Base-by-base conservation (phyloP, 2,113 vertebrate genomes). In the Athene cunicularia region DNA sequence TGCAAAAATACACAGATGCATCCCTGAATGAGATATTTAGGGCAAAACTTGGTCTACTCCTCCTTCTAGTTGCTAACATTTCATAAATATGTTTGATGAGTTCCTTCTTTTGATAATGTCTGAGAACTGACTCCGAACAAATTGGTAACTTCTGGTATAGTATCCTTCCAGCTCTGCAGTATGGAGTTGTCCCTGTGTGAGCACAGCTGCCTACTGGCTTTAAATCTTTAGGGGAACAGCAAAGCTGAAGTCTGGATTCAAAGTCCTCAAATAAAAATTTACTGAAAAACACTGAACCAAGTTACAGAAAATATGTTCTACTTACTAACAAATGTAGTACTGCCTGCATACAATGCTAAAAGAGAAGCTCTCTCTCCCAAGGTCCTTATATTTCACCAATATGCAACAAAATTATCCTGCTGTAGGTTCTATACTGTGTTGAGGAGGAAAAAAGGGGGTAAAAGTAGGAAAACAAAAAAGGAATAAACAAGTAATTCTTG, bases 291-390 rank as follows among this genome's bases (percentile, higher is more conserved):
- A 53, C 2, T 22, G 26, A 33, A 72, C 74, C 80, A 63, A 27
- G 22, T 8, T 56, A 18, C 3, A 45, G 32, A 79, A 72, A 39
- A 41, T n/a, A 8, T 4, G 14, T 79, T 90, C 43, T 43, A 10
- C 28, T 22, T 22, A 12, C 30, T 81, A 85, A 39, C 7, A 70
- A 74, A 74, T 11, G 12, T 10, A 47, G 8, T 56, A 56, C 7
- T 58, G 26, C 8, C 16, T 0, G 0, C 6, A 60, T 8, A 50
- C 5, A 53, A 50, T 1, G 9, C 11, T 35, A 39, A 56, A 64
- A 75, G 39, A 7, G 5, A 33, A 33, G 22, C 27, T 52, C 6
- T 63, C 12, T 59, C 26, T 73, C 73, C 39, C 55, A 84, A 45
- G 20, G 16, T 13, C 35, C 21, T 77, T 70, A 6, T 14, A 66